Evolutionary conservation across 1,140 invertebrate species (phyloP).

Genomic region (Uloborus diversus): DNA sequence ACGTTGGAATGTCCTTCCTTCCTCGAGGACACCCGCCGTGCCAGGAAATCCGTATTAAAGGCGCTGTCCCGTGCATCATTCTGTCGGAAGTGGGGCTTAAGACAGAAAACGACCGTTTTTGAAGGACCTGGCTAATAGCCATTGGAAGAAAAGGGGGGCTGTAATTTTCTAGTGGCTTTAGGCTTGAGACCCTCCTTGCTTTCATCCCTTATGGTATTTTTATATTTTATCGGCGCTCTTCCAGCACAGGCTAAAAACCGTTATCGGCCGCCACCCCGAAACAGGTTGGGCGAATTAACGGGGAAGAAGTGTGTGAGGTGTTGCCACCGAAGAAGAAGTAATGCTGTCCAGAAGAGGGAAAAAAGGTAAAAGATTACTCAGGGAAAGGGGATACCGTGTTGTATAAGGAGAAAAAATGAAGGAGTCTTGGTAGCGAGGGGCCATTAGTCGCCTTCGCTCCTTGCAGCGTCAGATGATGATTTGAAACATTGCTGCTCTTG

Average conservation of each 20-base stretch:
- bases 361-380: neutral
- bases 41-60: constrained; percentile 41
- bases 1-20: no score
- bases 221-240: constrained; percentile 29
- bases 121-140: constrained; percentile 43
- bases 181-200: constrained; percentile 1
- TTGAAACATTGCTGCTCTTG: constrained; percentile 55
- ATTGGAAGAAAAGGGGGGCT: constrained; percentile 5
- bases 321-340: no score
- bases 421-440: constrained; percentile 6
- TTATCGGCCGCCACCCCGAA: constrained; percentile 40
- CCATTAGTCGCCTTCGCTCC: constrained; percentile 35
- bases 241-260: neutral
- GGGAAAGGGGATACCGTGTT: neutral
- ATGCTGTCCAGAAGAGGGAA: no score
- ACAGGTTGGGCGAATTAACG: constrained; percentile 52
- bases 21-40: constrained; percentile 5
- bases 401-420: neutral
- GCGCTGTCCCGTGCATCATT: neutral
- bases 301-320: constrained; percentile 2
- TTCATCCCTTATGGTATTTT: constrained; percentile 10
- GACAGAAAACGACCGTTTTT: constrained; percentile 19
- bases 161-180: constrained; percentile 38
- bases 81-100: constrained; percentile 31
- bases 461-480: constrained; percentile 53